Evolutionary conservation across 2,797 vertebrate genomes (phyloP).

Genomic region (Enteromius radiatus): DNA sequence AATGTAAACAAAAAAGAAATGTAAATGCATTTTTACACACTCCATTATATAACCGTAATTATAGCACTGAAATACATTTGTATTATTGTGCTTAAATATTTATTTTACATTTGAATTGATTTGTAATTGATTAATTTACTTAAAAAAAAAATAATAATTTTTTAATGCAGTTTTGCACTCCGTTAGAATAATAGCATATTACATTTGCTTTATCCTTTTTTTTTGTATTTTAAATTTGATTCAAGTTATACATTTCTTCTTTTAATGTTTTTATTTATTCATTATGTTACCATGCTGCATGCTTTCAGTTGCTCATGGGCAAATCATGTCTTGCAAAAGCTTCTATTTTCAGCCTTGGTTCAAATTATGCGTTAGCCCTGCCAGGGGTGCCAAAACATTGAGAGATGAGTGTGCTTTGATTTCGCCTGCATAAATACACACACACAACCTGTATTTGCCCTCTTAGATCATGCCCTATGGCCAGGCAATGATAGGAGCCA

Average conservation of each 20-base stretch:
- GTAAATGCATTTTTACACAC: not conserved
- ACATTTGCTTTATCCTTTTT: not conserved
- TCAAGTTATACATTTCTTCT: not conserved
- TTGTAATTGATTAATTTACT: not conserved
- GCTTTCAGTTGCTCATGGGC: not conserved
- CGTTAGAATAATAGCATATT: not conserved
- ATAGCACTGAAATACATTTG: not conserved
- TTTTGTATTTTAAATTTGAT: not conserved
- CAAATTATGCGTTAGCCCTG: conserved; percentile 8
- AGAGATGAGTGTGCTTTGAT: conserved; percentile 7
- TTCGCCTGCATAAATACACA: not conserved
- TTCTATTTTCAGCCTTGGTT: conserved; percentile 21
- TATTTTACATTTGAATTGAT: not conserved
- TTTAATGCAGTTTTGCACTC: not conserved
- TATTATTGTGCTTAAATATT: too few relatives aligned
- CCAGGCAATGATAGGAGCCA: not conserved
- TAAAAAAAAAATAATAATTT: not conserved
- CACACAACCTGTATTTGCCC: not conserved
- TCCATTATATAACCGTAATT: not conserved
- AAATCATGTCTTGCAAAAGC: not conserved
- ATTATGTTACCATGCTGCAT: not conserved
- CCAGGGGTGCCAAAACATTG: not conserved
- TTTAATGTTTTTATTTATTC: not conserved
- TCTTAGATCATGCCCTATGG: not conserved
- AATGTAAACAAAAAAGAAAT: not conserved